Evolutionary conservation across 2,113 vertebrate genomes (phyloP).

Genomic region (Ochotona curzoniae): DNA sequence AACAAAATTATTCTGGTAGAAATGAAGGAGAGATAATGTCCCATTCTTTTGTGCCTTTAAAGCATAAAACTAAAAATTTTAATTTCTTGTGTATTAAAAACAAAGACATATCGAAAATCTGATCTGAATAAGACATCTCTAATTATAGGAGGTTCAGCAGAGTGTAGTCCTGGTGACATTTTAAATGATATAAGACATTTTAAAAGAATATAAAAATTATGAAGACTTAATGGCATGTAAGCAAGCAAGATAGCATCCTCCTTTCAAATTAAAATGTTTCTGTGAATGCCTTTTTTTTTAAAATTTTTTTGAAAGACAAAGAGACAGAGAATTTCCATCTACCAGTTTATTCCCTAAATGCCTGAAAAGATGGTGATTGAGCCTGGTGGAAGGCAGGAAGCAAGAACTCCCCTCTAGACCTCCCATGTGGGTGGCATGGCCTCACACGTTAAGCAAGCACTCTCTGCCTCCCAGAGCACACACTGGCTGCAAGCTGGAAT

Average conservation of each 20-base stretch:
- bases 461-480: too few relatives aligned
- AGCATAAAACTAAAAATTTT: neutral
- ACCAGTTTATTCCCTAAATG: too few relatives aligned
- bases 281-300: neutral
- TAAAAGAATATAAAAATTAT: conserved; percentile 49
- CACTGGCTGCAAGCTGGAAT: too few relatives aligned
- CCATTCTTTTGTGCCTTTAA: neutral
- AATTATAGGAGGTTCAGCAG: neutral
- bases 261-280: conserved; percentile 1
- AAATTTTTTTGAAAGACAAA: too few relatives aligned
- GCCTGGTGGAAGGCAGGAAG: too few relatives aligned
- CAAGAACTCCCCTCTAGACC: too few relatives aligned
- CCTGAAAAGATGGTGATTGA: too few relatives aligned
- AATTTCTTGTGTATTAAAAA: neutral
- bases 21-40: neutral
- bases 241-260: neutral
- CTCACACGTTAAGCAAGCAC: too few relatives aligned
- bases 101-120: neutral
- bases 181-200: too few relatives aligned
- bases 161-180: neutral
- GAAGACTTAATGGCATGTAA: neutral
- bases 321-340: too few relatives aligned
- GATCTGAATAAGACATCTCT: neutral
- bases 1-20: too few relatives aligned
- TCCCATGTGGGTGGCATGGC: too few relatives aligned